Conservation (phyloP, 2,797 vertebrate species). For the Euphonia xanthogaster region DNA sequence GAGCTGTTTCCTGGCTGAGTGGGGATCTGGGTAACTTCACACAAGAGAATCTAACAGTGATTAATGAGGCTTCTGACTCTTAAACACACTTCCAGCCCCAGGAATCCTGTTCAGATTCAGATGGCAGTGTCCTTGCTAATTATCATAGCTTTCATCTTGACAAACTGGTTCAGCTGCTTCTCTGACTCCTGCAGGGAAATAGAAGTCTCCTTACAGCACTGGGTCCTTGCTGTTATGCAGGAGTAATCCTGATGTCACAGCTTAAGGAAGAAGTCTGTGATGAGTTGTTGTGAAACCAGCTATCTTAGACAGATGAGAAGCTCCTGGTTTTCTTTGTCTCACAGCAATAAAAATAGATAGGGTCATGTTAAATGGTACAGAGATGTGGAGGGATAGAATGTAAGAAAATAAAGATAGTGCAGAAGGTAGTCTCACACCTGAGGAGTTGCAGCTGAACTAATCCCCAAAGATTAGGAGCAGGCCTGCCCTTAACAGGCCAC, state of each 20-base stretch:
- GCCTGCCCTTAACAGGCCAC: too few relatives aligned
- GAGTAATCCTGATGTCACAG: background rate
- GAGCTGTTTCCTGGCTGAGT: background rate
- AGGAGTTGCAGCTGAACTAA: too few relatives aligned
- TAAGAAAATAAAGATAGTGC: too few relatives aligned
- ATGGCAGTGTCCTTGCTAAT: background rate
- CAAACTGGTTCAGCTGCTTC: slow-evolving; percentile 17
- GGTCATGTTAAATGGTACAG: background rate
- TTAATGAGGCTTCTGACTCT: background rate
- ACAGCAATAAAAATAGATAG: background rate
- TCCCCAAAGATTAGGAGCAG: too few relatives aligned
- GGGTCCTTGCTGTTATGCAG: background rate
- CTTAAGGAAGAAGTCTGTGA: background rate
- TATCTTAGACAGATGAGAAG: background rate
- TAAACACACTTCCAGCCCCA: background rate
- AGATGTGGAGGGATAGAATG: too few relatives aligned
- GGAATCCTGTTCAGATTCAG: background rate
- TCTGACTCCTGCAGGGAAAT: background rate
- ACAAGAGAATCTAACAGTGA: background rate
- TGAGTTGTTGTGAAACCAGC: background rate
- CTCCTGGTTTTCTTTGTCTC: background rate
- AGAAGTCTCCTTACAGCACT: background rate
- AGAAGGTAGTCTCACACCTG: too few relatives aligned
- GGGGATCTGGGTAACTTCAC: background rate
- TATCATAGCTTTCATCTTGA: background rate